Conservation (phyloP, 2,113 vertebrate genomes). For the Ia io region DNA sequence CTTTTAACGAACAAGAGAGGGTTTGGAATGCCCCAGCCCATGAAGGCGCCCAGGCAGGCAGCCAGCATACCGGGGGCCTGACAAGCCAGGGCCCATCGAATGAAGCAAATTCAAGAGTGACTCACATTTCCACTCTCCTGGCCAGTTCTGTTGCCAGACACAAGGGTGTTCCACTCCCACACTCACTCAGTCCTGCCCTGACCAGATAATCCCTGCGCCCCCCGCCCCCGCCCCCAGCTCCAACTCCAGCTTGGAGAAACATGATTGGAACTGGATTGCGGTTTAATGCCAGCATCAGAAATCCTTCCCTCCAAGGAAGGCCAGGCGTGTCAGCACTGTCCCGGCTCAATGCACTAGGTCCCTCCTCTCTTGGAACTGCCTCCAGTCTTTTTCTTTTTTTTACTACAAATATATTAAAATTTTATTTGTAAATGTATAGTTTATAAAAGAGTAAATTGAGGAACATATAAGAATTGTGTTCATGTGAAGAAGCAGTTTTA, state of each 20-base stretch:
- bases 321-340: fast-evolving
- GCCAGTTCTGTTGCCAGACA: neutral
- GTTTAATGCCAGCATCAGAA: neutral
- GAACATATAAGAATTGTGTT: neutral
- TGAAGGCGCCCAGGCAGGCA: neutral
- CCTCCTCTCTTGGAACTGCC: neutral
- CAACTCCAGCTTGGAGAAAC: neutral
- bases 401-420: neutral
- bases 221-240: neutral
- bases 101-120: neutral
- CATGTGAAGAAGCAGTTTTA: slow-evolving; percentile 4
- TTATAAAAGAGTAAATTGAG: neutral
- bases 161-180: neutral
- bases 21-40: neutral
- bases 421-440: neutral
- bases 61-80: slow-evolving; percentile 12
- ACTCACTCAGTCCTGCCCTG: fast-evolving
- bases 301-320: neutral
- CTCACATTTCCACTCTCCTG: neutral
- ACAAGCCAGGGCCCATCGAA: slow-evolving; percentile 49
- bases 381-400: neutral
- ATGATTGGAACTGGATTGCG: neutral
- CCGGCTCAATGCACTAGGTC: fast-evolving
- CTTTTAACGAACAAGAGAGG: neutral
- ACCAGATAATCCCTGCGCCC: neutral